phyloP scores from a whole-genome alignment of 2,888 invertebrate genomes.

The Acrobasis consociella region DNA sequence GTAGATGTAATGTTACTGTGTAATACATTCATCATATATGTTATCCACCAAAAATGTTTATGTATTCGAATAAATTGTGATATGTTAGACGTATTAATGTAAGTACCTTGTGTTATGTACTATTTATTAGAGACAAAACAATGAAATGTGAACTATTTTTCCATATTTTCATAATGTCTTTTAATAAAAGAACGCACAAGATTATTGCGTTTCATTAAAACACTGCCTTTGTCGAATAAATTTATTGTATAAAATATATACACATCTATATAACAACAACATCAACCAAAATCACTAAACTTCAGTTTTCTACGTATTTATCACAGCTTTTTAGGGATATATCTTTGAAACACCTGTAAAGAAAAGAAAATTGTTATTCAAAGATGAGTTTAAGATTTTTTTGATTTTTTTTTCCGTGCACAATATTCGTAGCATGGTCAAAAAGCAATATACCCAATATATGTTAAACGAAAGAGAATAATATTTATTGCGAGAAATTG shows the following conservation, averaged over 20 bases:
- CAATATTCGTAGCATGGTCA: too few species aligned
- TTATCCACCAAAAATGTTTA: conserved; percentile 32
- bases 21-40: conserved; percentile 1
- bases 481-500: too few species aligned
- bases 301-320: conserved; percentile 44
- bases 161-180: conserved; percentile 51
- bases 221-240: conserved; percentile 33
- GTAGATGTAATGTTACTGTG: not conserved
- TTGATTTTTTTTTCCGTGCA: too few species aligned
- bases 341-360: conserved; percentile 24
- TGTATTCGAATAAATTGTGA: conserved; percentile 26
- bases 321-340: conserved; percentile 65
- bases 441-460: too few species aligned
- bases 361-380: conserved; percentile 7
- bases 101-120: conserved; percentile 28
- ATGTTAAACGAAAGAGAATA: too few species aligned
- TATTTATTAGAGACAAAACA: conserved; percentile 31
- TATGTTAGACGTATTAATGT: conserved; percentile 25
- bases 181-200: conserved; percentile 50
- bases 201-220: conserved; percentile 38
- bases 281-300: conserved; percentile 28
- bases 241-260: conserved; percentile 45
- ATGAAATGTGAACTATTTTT: conserved; percentile 48
- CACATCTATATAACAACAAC: conserved; percentile 31
- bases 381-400: too few species aligned